phyloP scores from a whole-genome alignment of 1,140 invertebrate species.

The Pectinophora gossypiella region DNA sequence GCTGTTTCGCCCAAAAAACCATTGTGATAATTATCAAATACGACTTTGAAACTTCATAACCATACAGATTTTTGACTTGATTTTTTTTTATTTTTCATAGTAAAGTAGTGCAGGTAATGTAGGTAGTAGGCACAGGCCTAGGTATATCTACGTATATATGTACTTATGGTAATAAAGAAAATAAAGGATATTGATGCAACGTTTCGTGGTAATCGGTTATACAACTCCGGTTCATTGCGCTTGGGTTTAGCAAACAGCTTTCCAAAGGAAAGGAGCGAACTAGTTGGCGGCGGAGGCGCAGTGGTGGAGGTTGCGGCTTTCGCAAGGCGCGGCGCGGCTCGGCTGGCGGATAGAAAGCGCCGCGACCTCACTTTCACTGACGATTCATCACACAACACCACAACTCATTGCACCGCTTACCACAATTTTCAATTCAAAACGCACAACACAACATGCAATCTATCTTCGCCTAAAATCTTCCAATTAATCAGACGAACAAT shows the following conservation, averaged over 20 bases:
- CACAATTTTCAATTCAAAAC: no score
- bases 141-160: no score
- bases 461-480: no score
- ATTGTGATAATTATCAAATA: no score
- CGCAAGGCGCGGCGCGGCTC: conserved; percentile 30
- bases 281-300: not conserved
- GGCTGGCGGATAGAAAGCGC: conserved; percentile 60
- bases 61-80: no score
- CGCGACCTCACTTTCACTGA: conserved; percentile 67
- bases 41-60: no score
- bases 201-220: not conserved
- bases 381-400: not conserved
- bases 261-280: conserved; percentile 15
- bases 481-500: no score
- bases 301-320: conserved; percentile 33
- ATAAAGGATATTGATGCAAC: not conserved
- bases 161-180: no score
- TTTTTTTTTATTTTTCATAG: no score
- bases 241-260: not conserved
- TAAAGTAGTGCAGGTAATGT: no score
- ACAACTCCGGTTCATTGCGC: not conserved
- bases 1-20: not conserved
- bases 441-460: no score
- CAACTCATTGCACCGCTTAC: not conserved
- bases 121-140: no score